Base-by-base conservation (phyloP, 1,140 invertebrate species). In the Dryas iulia region DNA sequence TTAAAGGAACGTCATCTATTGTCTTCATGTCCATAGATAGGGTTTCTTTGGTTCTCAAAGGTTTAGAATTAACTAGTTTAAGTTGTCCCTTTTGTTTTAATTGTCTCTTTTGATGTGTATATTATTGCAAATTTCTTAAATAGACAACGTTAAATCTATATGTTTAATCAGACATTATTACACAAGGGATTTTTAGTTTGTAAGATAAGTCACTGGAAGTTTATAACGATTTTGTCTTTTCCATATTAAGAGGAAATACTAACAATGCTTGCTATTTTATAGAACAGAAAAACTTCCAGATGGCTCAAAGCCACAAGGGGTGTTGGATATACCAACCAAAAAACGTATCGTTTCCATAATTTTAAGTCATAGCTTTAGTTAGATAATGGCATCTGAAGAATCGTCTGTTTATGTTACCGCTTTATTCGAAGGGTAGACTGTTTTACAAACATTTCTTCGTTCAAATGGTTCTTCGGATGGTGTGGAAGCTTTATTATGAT, bases 331-430 rank as follows among this genome's bases (percentile, higher is more conserved):
- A 83, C 80, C 81, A 80, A 81, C 79, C 82, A 81, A 83, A 82
- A 87, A 89, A 84, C 76, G 89, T 91, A 91, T 91, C 89, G 89
- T 90, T 83, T 89, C 89, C 87, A 91, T 87, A 88, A 80, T 81
- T 74, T 73, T 82, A 77, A 84, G 74, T 68, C 54, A 59, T 86
- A 82, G 79, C 66, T 85, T 81, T 85, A 89, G 81, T 85, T 76
- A 56, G 2, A 12, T 24, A 56, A 74, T 68, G 76, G 79, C 79
- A 82, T 86, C 79, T 76, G 76, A 77, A 62, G 81, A 72, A 82
- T 78, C 75, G 73, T 75, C 72, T 86, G 85, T 87, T 90, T 87
- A 88, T 87, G 79, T 87, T 86, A 74, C 73, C 69, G 68, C 62
- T 80, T 81, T 73, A 79, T 81, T 81, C 74, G 72, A 80, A 79